These are phyloP conservation scores for Orchesellides sinensis DNA, from an alignment of 2,888 invertebrate genomes.

Conservation along the genomic window DNA sequence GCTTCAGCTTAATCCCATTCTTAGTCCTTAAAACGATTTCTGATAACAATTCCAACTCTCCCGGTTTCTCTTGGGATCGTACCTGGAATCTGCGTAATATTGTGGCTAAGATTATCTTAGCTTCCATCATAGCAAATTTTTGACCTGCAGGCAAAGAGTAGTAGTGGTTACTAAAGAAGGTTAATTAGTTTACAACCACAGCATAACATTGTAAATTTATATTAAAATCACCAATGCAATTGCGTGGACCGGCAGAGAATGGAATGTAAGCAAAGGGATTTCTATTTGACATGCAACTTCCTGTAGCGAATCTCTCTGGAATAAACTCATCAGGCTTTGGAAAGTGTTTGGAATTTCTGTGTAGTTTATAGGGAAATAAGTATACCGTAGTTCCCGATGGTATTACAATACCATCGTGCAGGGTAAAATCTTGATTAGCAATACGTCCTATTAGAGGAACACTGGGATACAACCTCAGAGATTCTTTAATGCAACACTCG, in stretches of 20 bases:
- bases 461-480: slow-evolving; percentile 76
- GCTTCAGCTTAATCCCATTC: no score
- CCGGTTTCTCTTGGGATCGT: slow-evolving; percentile 78
- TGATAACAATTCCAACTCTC: slow-evolving; percentile 79
- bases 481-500: slow-evolving; percentile 77
- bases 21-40: neutral
- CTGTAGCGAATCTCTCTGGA: slow-evolving; percentile 79
- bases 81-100: slow-evolving; percentile 79
- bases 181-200: no score
- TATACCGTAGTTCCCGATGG: slow-evolving; percentile 77
- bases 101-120: slow-evolving; percentile 80
- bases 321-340: slow-evolving; percentile 79
- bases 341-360: slow-evolving; percentile 78
- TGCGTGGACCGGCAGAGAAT: slow-evolving; percentile 76
- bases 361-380: slow-evolving; percentile 76
- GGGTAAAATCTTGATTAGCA: slow-evolving; percentile 75
- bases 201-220: neutral
- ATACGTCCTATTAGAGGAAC: slow-evolving; percentile 76
- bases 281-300: slow-evolving; percentile 75
- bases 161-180: neutral
- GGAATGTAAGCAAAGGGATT: slow-evolving; percentile 77
- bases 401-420: slow-evolving; percentile 76
- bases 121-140: slow-evolving; percentile 80
- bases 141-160: slow-evolving; percentile 78
- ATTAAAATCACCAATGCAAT: slow-evolving; percentile 59